Base-by-base conservation (phyloP, 2,888 invertebrate genomes). In the Copidosoma aretas region DNA sequence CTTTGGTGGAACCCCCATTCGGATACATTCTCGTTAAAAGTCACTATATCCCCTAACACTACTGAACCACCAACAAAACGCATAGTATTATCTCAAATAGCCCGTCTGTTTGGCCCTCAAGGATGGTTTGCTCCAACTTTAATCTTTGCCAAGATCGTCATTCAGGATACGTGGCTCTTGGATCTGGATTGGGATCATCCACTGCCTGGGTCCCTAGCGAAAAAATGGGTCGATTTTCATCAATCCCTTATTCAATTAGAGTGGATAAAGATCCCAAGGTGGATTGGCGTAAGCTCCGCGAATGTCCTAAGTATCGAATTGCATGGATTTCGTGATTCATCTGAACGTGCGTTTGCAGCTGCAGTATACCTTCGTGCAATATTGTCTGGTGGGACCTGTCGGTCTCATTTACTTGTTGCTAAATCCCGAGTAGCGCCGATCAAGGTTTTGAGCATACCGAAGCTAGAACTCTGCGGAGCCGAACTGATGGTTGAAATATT, bases 111-210 rank as follows among this genome's bases (percentile, higher is more conserved):
- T n/a, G n/a, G n/a, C n/a, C n/a, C n/a, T n/a, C n/a, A n/a, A n/a
- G n/a, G n/a, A n/a, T n/a, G n/a, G n/a, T n/a, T n/a, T n/a, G n/a
- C n/a, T n/a, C n/a, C n/a, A n/a, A n/a, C n/a, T n/a, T 24, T 54
- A 21, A 54, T 54, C 8, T 21, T 3, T 54, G 54, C 54, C 1
- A 54, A 54, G 21, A 14, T 54, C 15, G 21, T 54, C 10, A 19
- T 54, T 54, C 54, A 54, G 21, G 54, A 54, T 54, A 19, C 22
- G 1, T 15, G 54, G 54, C 22, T 54, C 4, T 1, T 54, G 15
- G 15, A 22, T 54, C 21, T 54, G 17, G 54, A 54, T 19, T 54
- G 54, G 54, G 54, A 54, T 54, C 54, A 54, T 8, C 22, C 54
- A 19, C 15, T 54, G 8, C 22, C 54, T 1, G 17, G 10, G 15